Evolutionary conservation across 1,140 invertebrate genomes (phyloP).

Genomic region (Heterodera schachtii): DNA sequence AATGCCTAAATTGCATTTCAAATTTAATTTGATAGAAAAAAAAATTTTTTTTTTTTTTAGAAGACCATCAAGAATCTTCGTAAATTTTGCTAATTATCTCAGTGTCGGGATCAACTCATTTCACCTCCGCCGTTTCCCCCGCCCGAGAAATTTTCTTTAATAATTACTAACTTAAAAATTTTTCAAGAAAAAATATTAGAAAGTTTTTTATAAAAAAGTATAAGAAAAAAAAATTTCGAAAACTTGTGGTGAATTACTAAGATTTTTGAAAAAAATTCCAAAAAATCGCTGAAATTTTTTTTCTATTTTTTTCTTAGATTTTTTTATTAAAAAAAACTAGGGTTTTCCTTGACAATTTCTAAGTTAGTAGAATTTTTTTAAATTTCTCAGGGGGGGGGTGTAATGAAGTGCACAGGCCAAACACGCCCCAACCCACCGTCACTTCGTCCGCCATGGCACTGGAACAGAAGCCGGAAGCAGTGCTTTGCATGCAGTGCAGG

Average conservation of each 20-base stretch:
- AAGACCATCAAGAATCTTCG: not conserved
- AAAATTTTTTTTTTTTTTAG: not conserved
- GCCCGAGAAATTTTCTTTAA: no score
- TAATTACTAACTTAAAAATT: no score
- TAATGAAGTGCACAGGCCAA: not conserved
- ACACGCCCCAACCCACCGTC: not conserved
- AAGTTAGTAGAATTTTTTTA: not conserved
- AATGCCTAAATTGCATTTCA: constrained; percentile 21
- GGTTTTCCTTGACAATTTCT: no score
- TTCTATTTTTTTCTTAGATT: no score
- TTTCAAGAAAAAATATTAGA: no score
- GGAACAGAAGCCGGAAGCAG: constrained; percentile 28
- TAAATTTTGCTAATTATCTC: not conserved
- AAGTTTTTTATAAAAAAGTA: no score
- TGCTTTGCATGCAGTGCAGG: constrained; percentile 50
- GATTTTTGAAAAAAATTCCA: not conserved
- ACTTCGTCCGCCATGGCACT: constrained; percentile 34
- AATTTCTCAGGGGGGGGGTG: not conserved
- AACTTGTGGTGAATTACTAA: no score
- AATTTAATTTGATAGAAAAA: not conserved
- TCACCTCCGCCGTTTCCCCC: no score
- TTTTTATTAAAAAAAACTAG: not conserved
- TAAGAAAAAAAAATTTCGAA: no score
- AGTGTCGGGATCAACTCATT: no score
- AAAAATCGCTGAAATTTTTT: not conserved